Percentiles rank a stretch among this genome's conserved stretches.
phyloP scores from a whole-genome alignment of 2,888 invertebrate genomes.

The Parascotia fuliginaria region DNA sequence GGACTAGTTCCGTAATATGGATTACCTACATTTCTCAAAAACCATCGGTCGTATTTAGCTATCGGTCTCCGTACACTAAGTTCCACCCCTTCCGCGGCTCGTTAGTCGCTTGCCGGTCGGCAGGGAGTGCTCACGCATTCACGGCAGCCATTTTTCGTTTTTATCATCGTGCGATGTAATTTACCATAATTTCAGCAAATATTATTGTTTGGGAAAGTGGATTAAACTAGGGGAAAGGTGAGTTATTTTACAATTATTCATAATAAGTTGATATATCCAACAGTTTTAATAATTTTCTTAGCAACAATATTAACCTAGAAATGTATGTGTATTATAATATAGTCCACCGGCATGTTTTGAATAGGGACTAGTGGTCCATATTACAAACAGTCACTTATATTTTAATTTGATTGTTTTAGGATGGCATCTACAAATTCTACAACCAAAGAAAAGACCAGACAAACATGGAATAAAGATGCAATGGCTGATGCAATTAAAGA shows the following conservation, averaged over 20 bases:
- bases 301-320: too few species aligned
- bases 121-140: conserved; percentile 14
- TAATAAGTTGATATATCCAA: conserved; percentile 17
- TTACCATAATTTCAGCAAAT: too few species aligned
- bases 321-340: too few species aligned
- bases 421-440: conserved; percentile 13
- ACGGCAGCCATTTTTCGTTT: conserved; percentile 16
- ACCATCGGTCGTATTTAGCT: too few species aligned
- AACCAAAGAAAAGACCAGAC: conserved; percentile 14
- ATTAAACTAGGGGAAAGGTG: conserved; percentile 20
- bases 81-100: conserved; percentile 20
- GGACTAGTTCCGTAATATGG: too few species aligned
- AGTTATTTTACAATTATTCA: conserved; percentile 15
- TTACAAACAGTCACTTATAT: too few species aligned
- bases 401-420: conserved; percentile 16
- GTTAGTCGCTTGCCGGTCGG: conserved; percentile 17
- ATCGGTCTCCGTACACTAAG: too few species aligned
- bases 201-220: conserved; percentile 23
- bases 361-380: too few species aligned
- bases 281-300: too few species aligned
- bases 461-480: conserved; percentile 15
- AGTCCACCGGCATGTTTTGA: too few species aligned
- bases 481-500: conserved; percentile 13
- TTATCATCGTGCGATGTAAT: conserved; percentile 5
- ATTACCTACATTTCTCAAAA: too few species aligned